Evolutionary conservation across 2,797 vertebrate species (phyloP), one percentile per base, ranked within the genome.

Genomic region (Sebastes taczanowskii): DNA sequence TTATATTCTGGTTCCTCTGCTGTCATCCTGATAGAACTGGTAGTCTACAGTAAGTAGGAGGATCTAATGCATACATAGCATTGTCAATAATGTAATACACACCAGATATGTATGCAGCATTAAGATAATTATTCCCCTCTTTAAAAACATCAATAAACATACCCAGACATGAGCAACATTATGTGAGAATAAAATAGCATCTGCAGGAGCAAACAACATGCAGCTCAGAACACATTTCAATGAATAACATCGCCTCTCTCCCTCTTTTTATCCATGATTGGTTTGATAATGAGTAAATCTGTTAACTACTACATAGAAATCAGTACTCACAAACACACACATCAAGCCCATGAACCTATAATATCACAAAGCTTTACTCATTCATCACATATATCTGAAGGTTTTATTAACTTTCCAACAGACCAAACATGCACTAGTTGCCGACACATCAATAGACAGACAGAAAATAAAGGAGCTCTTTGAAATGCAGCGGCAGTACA

Each of bases 361-460:
- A 72, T 23, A 55, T 65, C 70, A 53, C 35, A 79, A 73, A 61
- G 74, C 63, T 72, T 69, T 68, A 25, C 55, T 74, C 34, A 29
- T 52, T 58, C 35, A 25, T 46, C 4, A 3, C 70, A 76, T 11
- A 60, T 53, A 62, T 80, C 29, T 68, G 53, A 70, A 70, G 66
- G 23, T 63, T 78, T 83, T 59, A 82, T 80, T 64, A 75, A 62
- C 64, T 72, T 72, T 32, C 25, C 23, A 68, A 38, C 56, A 64
- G 73, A 72, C 27, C 55, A 82, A 62, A 64, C 64, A 76, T 10
- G 11, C 16, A 65, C 34, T 55, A 59, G 77, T 71, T 71, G 74
- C 73, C 29, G 64, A 32, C 84, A 85, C 53, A 81, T 65, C 74
- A 77, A 84, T 68, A 84, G 88, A 88, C 7, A 85, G 77, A 86